Evolutionary conservation across 53 echinoderm and acorn worm genomes (phyloP), one percentile per base, ranked within the genome.

Genomic region (Henricia sp.): DNA sequence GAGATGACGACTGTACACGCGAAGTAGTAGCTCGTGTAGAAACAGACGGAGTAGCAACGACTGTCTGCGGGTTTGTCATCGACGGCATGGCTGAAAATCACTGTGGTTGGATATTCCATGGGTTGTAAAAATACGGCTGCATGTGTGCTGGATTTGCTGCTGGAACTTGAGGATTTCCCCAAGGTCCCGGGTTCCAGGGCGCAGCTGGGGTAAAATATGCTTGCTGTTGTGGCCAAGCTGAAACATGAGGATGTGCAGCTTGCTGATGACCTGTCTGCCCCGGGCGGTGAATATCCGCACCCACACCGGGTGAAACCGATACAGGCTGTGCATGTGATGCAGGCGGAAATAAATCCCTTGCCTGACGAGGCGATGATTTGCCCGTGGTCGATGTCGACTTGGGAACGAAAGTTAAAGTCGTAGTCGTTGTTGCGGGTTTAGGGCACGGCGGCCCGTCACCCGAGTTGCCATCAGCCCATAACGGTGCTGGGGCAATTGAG

Each of bases 141-240:
- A 57, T 9, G 29, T 9, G 57, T 57, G 13, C 1, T 12, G 25
- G 6, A 19, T 25, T 57, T 57, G 24, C 27, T 27, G 57, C 26
- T 19, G 37, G 57, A 56, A 34, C 24, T n/a, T 34, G 9, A 55
- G 35, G 55, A 54, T 29, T 76, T 25, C 77, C 57, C 54, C 77
- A 52, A 38, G 27, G 19, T 5, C 57, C 77, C 37, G 17, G 16
- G 34, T 54, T 55, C 58, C 57, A 46, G 30, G 28, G 29, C 44
- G 50, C 16, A 34, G 42, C 44, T 19, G n/a, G 39, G 44, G n/a
- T 70, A 57, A 57, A 57, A 57, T 6, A 57, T 24, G 3, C 29
- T 12, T 57, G 57, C 12, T 3, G 57, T 29, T 57, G 57, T 12
- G 57, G 29, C 24, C 57, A 57, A 29, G 27, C 57, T 57, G 57